These are phyloP conservation scores for Hyperoplus lanceolatus DNA, from an alignment of 2,797 vertebrate species.

Conservation along the genomic window DNA sequence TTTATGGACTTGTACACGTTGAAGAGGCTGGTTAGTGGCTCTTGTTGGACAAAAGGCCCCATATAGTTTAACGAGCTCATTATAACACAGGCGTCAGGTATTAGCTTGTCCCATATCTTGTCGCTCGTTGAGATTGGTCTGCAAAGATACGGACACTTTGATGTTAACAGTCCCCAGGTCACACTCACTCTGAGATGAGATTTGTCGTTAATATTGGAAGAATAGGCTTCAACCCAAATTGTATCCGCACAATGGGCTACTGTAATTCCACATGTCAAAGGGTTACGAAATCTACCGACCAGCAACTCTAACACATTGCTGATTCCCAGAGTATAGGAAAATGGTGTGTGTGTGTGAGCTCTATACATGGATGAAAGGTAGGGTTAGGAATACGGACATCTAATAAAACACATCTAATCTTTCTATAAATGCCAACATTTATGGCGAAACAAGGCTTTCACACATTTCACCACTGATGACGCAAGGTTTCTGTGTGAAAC, in stretches of 20 bases:
- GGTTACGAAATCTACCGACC: background rate
- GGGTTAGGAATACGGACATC: no score
- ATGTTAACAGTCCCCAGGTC: conserved; percentile 35
- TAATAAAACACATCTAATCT: no score
- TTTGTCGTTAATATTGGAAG: conserved; percentile 48
- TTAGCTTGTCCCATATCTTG: conserved; percentile 63
- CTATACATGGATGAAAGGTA: no score
- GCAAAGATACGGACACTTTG: conserved; percentile 26
- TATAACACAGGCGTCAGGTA: conserved; percentile 62
- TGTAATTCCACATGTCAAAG: conserved; percentile 16
- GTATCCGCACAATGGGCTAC: conserved; percentile 10
- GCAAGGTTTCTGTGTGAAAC: no score
- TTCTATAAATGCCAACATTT: no score
- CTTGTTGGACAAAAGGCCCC: conserved; percentile 81
- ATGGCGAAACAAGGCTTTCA: no score
- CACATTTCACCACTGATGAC: no score
- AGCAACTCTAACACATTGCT: no score
- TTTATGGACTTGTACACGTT: conserved; percentile 84
- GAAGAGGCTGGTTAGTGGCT: conserved; percentile 76
- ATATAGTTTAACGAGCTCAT: conserved; percentile 85
- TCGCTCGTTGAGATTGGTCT: conserved; percentile 24
- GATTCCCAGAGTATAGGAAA: no score
- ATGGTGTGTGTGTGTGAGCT: no score
- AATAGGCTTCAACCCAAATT: conserved; percentile 21
- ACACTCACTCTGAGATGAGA: conserved; percentile 26